These are phyloP conservation scores for Huso huso DNA, from an alignment of 2,797 vertebrate genomes.

Conservation along the genomic window DNA sequence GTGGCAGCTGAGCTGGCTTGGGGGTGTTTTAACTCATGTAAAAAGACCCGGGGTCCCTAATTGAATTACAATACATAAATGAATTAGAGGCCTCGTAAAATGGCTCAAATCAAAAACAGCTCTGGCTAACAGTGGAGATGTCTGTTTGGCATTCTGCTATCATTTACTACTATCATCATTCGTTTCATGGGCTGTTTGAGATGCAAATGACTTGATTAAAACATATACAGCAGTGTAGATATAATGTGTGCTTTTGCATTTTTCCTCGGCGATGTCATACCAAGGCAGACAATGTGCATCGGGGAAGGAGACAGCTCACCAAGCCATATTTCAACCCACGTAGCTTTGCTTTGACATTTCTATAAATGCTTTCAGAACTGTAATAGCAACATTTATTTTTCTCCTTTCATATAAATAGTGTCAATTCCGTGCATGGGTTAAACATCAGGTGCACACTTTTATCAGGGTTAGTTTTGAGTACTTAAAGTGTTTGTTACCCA, in stretches of 20 bases:
- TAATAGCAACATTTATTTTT: too few relatives aligned
- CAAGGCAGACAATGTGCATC: too few relatives aligned
- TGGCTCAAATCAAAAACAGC: not conserved
- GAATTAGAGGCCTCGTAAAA: conserved; percentile 5
- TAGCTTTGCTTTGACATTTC: too few relatives aligned
- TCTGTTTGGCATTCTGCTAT: too few relatives aligned
- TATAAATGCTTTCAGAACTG: too few relatives aligned
- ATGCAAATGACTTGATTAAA: conserved; percentile 58
- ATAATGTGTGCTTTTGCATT: conserved; percentile 40
- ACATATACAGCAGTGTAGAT: conserved; percentile 55
- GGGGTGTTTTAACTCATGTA: conserved; percentile 20
- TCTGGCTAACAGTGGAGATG: not conserved
- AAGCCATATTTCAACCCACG: too few relatives aligned
- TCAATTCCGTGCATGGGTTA: too few relatives aligned
- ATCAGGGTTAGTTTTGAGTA: too few relatives aligned
- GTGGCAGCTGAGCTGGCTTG: conserved; percentile 22
- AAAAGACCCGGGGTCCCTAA: conserved; percentile 44
- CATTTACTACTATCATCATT: conserved; percentile 35
- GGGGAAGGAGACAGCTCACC: too few relatives aligned
- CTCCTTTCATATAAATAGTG: too few relatives aligned
- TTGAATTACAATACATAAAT: conserved; percentile 48
- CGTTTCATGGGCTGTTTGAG: conserved; percentile 48
- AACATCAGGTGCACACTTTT: too few relatives aligned
- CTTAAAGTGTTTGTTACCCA: too few relatives aligned
- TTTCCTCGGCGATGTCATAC: conserved; percentile 33